A percentile compares a stretch with the other conserved stretches of the same genome.
phyloP scores from a whole-genome alignment of 2,113 vertebrate genomes.

The Physeter macrocephalus region DNA sequence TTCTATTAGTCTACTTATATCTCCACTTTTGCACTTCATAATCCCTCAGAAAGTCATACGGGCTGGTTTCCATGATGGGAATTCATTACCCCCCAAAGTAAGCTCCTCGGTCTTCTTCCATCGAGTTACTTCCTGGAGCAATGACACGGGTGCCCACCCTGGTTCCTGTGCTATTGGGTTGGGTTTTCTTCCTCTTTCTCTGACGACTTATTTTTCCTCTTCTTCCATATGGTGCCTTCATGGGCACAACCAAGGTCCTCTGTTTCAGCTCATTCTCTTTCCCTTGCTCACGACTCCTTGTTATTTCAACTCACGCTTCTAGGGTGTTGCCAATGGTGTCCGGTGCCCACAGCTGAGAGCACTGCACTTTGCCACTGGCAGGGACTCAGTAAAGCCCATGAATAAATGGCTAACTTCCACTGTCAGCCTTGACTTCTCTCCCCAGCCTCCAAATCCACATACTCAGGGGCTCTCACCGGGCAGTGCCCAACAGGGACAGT shows the following conservation, averaged over 20 bases:
- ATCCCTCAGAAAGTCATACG: background rate
- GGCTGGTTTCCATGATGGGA: background rate
- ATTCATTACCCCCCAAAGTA: background rate
- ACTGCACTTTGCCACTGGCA: background rate
- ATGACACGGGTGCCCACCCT: rapidly evolving
- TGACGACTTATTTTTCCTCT: background rate
- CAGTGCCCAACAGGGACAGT: background rate
- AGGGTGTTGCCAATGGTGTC: rapidly evolving
- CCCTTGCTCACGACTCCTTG: background rate
- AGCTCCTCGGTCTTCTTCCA: background rate
- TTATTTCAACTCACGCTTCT: background rate
- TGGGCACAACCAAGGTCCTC: background rate
- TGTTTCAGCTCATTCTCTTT: background rate
- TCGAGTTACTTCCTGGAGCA: background rate
- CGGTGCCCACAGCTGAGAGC: background rate
- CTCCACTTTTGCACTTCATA: background rate
- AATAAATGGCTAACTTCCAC: background rate
- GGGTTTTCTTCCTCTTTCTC: background rate
- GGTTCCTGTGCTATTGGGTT: background rate
- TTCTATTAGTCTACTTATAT: background rate
- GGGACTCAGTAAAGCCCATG: background rate
- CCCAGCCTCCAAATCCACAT: background rate
- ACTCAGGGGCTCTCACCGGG: rapidly evolving
- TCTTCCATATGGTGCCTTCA: too few species aligned
- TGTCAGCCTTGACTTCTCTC: background rate